phyloP scores from a whole-genome alignment of 2,888 invertebrate species.

The Xestia sexstrigata region DNA sequence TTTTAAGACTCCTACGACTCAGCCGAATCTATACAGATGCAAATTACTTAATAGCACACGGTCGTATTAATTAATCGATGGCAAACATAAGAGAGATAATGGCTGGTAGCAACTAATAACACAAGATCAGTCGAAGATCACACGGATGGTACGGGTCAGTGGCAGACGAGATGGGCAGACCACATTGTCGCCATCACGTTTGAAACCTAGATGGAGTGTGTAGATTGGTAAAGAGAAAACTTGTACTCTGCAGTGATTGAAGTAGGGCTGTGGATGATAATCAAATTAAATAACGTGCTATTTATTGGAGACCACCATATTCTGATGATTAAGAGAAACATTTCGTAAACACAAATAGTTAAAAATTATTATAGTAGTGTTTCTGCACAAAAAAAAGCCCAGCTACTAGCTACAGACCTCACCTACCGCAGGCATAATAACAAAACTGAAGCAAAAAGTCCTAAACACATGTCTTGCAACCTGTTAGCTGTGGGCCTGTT shows the following conservation, averaged over 20 bases:
- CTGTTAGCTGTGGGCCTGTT: slow-evolving; percentile 52
- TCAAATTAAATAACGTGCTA: neutral
- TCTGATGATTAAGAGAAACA: neutral
- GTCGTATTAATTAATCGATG: neutral
- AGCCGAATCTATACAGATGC: neutral
- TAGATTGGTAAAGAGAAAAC: neutral
- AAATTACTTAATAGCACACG: neutral
- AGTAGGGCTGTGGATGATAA: neutral
- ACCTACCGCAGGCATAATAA: slow-evolving; percentile 60
- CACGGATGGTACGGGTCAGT: neutral
- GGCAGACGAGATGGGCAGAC: neutral
- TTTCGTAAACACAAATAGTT: too few relatives aligned
- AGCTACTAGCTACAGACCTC: neutral
- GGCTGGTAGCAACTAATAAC: neutral
- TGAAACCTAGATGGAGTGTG: neutral
- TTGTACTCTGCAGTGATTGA: neutral
- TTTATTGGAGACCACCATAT: neutral
- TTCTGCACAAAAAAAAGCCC: slow-evolving; percentile 11
- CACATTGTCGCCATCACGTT: neutral
- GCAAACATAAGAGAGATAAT: neutral
- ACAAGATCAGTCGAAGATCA: neutral
- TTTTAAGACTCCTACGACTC: neutral
- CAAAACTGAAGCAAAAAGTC: slow-evolving; percentile 51
- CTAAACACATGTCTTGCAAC: slow-evolving; percentile 56
- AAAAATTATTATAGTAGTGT: neutral